Base-by-base conservation (phyloP, 92 coral and sea anemone genomes). In the Porites evermanni region DNA sequence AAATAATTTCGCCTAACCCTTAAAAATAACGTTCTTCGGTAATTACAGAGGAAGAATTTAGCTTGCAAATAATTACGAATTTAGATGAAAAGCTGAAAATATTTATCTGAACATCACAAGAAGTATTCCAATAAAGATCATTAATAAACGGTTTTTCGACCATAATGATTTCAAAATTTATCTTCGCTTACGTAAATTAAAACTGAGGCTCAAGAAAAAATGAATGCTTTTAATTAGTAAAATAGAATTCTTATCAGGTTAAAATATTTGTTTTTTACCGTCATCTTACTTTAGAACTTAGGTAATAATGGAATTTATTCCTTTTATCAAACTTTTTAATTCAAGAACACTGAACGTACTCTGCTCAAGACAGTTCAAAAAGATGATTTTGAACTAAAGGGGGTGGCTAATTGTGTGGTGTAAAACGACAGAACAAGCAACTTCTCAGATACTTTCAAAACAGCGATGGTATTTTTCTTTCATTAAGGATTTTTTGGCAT, bases 181-280 rank as follows among this genome's bases (percentile, higher is more conserved):
- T 6, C 61, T 58, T 59, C 38, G 3, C 21, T 63, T 23, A 24
- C 21, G 10, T 58, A 68, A 9, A 26, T 29, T 12, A 7, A 26
- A 76, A 58, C 21, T 14, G 21, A 2, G 20, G 21, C 59, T 2
- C 26, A 58, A 16, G 12, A 7, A 58, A 59, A 21, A 26, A 54
- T 18, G 17, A 26, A 54, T 18, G 17, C 47, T 38, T 38, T 29
- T 29, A 29, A 29, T 3, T 16, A 8, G 58, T 14, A 65, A 11
- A 71, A 79, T 79, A 19, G 47, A 47, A 79, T 38, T 64, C 65
- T 79, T 12, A 78, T 23, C 12, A 10, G n/a, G 14, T 21, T 54
- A 18, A 10, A 10, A 26, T 74, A 38, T 17, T 44, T 64, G 83
- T 79, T 66, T 26, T 67, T 67, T 23, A 67, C 72, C 13, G 72